Conservation (phyloP, 2,888 invertebrate genomes). For the Lithosia quadra region DNA sequence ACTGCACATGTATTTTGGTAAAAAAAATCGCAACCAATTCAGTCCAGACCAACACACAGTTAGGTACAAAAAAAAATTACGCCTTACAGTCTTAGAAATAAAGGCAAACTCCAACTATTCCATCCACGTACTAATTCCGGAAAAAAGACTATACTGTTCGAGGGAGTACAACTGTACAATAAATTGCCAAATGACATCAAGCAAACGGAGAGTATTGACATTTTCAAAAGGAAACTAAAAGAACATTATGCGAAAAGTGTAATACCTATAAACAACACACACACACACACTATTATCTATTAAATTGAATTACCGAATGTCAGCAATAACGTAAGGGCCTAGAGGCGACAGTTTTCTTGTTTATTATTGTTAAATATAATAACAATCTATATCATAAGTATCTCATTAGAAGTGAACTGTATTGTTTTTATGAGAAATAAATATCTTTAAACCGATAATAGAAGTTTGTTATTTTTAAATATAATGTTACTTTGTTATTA, state of each 20-base stretch:
- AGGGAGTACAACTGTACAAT: too few species aligned
- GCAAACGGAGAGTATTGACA: too few species aligned
- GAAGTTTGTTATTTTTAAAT: too few species aligned
- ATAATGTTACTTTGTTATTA: too few species aligned
- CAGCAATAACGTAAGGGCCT: not conserved
- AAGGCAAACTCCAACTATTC: not conserved
- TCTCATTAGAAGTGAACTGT: not conserved
- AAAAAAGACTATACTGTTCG: too few species aligned
- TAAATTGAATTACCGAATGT: not conserved
- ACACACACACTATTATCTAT: too few species aligned
- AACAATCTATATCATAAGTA: not conserved
- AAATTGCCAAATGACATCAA: too few species aligned
- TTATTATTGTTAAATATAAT: not conserved
- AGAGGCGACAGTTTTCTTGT: not conserved
- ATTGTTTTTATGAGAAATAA: not conserved
- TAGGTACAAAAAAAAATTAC: not conserved
- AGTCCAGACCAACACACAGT: not conserved
- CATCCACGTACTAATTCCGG: not conserved
- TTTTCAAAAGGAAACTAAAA: too few species aligned
- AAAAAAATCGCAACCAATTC: slow-evolving; percentile 2
- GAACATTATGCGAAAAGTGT: too few species aligned
- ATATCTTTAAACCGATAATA: too few species aligned
- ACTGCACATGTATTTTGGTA: not conserved
- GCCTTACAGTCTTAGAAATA: not conserved
- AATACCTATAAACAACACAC: too few species aligned